Conservation (phyloP, 2,113 vertebrate genomes). For the Ornithorhynchus anatinus region DNA sequence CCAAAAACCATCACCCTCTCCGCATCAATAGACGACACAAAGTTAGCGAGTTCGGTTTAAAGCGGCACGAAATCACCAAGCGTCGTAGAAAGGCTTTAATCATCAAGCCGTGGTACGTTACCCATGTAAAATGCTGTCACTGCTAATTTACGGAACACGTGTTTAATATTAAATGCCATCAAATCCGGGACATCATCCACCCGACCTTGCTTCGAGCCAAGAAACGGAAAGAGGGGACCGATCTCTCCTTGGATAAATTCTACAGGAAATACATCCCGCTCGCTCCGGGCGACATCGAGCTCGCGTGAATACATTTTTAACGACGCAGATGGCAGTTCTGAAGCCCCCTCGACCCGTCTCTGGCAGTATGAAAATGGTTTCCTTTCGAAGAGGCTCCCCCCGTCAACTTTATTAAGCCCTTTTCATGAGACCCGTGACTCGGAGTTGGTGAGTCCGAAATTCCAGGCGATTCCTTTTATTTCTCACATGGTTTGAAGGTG, state of each 20-base stretch:
- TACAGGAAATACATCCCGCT: slow-evolving; percentile 31
- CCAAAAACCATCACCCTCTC: too few species aligned
- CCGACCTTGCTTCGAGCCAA: slow-evolving; percentile 29
- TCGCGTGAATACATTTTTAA: slow-evolving; percentile 49
- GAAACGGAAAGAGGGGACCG: slow-evolving; percentile 24
- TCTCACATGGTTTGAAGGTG: slow-evolving; percentile 31
- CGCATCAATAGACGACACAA: too few species aligned
- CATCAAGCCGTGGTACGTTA: neutral
- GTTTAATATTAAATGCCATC: slow-evolving; percentile 28
- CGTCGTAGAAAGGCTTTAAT: slow-evolving; percentile 31
- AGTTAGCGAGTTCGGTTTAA: slow-evolving; percentile 16
- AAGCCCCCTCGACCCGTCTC: slow-evolving; percentile 15
- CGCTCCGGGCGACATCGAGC: slow-evolving; percentile 37
- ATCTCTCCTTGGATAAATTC: slow-evolving; percentile 14
- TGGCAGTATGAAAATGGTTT: slow-evolving; percentile 17
- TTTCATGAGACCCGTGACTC: slow-evolving; percentile 13
- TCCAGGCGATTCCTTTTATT: slow-evolving; percentile 5
- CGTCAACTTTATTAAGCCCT: slow-evolving; percentile 12
- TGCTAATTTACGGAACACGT: slow-evolving; percentile 33
- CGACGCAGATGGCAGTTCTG: neutral
- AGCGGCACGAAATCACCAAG: slow-evolving; percentile 14
- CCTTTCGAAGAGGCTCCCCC: neutral
- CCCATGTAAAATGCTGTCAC: slow-evolving; percentile 8
- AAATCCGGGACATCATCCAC: slow-evolving; percentile 14
- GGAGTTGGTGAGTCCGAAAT: slow-evolving; percentile 10